Conservation (phyloP, 2,888 invertebrate species). For the Drosophila imparisetae region DNA sequence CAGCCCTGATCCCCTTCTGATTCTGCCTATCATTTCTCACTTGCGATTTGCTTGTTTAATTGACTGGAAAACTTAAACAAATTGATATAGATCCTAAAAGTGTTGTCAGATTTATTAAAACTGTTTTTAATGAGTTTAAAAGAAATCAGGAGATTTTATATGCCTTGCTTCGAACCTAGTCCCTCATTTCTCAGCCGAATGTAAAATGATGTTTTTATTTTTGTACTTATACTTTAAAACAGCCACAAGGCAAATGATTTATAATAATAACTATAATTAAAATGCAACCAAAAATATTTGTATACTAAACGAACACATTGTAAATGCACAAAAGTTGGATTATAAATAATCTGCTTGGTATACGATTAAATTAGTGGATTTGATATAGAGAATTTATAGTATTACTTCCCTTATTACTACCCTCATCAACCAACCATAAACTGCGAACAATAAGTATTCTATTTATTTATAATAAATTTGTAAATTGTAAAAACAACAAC, state of each 20-base stretch:
- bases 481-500: slow-evolving; percentile 6
- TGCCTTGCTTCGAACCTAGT: not conserved
- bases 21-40: slow-evolving; percentile 3
- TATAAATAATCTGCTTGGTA: slow-evolving; percentile 19
- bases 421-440: slow-evolving; percentile 25
- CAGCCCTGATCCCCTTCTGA: not conserved
- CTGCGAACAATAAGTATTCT: slow-evolving; percentile 18
- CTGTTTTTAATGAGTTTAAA: not conserved
- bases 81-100: slow-evolving; percentile 29
- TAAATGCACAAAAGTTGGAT: slow-evolving; percentile 15
- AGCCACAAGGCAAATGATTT: slow-evolving; percentile 7
- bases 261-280: slow-evolving; percentile 8
- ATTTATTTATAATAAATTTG: slow-evolving; percentile 33
- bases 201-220: slow-evolving; percentile 11
- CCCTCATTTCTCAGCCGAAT: slow-evolving; percentile 14
- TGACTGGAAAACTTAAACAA: slow-evolving; percentile 56
- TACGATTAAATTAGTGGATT: slow-evolving; percentile 23
- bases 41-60: slow-evolving; percentile 70
- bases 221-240: slow-evolving; percentile 53
- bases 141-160: not conserved
- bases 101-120: not conserved
- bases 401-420: slow-evolving; percentile 41
- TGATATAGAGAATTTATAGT: slow-evolving; percentile 53
- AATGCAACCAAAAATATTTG: slow-evolving; percentile 20
- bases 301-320: not conserved